A percentile compares a stretch with the other conserved stretches of the same genome.
Evolutionary conservation across 1,140 invertebrate genomes (phyloP).

Genomic region (Leptinotarsa undecemlineata): DNA sequence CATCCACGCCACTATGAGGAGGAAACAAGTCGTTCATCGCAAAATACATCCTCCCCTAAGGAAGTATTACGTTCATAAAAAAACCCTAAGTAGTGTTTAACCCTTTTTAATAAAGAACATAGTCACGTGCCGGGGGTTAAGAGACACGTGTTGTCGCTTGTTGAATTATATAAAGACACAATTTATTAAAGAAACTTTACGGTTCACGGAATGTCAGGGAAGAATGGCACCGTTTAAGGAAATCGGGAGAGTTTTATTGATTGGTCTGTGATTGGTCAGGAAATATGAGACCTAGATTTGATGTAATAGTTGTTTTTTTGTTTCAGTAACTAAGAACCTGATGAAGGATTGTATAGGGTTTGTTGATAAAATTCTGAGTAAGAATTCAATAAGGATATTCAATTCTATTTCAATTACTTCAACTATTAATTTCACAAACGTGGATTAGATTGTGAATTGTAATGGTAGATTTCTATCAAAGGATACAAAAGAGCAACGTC

Average conservation of each 20-base stretch:
- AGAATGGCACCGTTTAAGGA: neutral
- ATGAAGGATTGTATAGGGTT: too few relatives aligned
- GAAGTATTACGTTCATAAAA: slow-evolving; percentile 37
- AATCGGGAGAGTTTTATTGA: neutral
- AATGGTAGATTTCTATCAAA: too few relatives aligned
- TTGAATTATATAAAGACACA: slow-evolving; percentile 45
- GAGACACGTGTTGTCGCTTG: slow-evolving; percentile 46
- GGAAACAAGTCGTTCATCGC: slow-evolving; percentile 36
- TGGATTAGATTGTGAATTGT: too few relatives aligned
- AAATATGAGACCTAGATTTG: too few relatives aligned
- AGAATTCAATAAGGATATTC: too few relatives aligned
- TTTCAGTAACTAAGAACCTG: too few relatives aligned
- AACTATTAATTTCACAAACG: too few relatives aligned
- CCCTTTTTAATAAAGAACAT: slow-evolving; percentile 51
- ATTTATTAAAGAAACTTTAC: slow-evolving; percentile 21
- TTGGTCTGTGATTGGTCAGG: neutral
- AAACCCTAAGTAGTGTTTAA: slow-evolving; percentile 50
- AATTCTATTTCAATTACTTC: too few relatives aligned
- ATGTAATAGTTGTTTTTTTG: too few relatives aligned
- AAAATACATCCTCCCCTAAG: slow-evolving; percentile 28
- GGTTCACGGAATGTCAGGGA: neutral
- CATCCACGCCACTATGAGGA: slow-evolving; percentile 23
- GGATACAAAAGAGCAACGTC: too few relatives aligned
- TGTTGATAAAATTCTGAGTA: too few relatives aligned
- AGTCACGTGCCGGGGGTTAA: slow-evolving; percentile 45